Base-by-base conservation (phyloP, 2,113 vertebrate genomes). In the Thalassoma bifasciatum region DNA sequence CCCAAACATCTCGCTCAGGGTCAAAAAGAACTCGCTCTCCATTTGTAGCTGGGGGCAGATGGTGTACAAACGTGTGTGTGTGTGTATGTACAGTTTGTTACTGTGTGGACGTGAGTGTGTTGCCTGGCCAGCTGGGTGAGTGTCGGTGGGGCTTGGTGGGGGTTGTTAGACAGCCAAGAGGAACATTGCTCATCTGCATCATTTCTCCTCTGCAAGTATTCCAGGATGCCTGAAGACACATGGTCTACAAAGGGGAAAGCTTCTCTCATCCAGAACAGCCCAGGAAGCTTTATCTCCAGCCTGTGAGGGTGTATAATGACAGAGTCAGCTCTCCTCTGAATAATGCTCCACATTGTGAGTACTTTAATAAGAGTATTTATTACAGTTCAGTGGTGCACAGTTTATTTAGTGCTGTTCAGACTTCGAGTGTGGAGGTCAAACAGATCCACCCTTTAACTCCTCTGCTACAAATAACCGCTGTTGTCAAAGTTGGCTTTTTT, bases 21-120 rank as follows among this genome's bases (percentile, higher is more conserved):
- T 90, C 85, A 89, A 84, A 84, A 62, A 83, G 71, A 86, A 77
- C 77, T 49, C 46, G 52, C 73, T 62, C 34, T 72, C 72, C 69
- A 72, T 86, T 86, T 85, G 79, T 62, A 77, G 62, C 72, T 57
- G 47, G 34, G 44, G 75, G 77, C 82, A 83, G 85, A 86, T 84
- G 83, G 83, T 49, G 46, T 21, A 19, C 46, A 49, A 16, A 19
- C 17, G n/a, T 49, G 46, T 49, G 46, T 47, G 17, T 47, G 46
- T 47, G 46, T 47, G 46, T 47, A n/a, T 21, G 46, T 49, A 49
- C 17, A 49, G 17, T 16, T 49, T 49, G 19, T 70, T 66, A 51
- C 17, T 34, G 47, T 60, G 59, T 54, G 13, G 54, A 47, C 42
- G 50, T 61, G 21, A 56, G 21, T 24, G 22, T 24, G 38, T 51